A percentile compares a stretch with the other conserved stretches of the same genome.
These are phyloP conservation scores for Apostichopus californicus DNA, from an alignment of 35 echinoderm and acorn worm species.

Conservation along the genomic window DNA sequence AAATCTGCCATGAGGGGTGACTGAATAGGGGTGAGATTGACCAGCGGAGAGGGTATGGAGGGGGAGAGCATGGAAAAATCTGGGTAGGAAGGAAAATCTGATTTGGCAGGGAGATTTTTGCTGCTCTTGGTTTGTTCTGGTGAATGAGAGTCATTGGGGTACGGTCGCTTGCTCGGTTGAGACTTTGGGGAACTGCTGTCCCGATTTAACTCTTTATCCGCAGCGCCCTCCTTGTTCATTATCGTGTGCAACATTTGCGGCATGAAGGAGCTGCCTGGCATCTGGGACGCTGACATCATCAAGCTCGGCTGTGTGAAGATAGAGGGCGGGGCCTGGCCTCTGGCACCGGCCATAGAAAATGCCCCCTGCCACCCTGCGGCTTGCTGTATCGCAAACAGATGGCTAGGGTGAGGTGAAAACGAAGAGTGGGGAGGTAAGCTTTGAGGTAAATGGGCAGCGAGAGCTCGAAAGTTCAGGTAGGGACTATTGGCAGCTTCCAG, in stretches of 20 bases:
- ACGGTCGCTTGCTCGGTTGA: slow-evolving; percentile 53
- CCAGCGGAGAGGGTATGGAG: slow-evolving; percentile 46
- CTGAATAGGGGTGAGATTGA: slow-evolving; percentile 49
- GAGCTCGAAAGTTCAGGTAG: slow-evolving; percentile 60
- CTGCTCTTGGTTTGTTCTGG: slow-evolving; percentile 56
- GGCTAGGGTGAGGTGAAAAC: slow-evolving; percentile 76
- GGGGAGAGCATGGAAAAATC: slow-evolving; percentile 59
- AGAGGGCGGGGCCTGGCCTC: slow-evolving; percentile 25
- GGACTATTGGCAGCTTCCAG: slow-evolving; percentile 44
- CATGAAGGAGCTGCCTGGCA: slow-evolving; percentile 65
- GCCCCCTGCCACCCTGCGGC: slow-evolving; percentile 47
- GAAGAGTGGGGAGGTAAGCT: slow-evolving; percentile 74
- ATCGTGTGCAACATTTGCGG: slow-evolving; percentile 53
- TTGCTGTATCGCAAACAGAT: slow-evolving; percentile 59
- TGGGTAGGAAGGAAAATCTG: slow-evolving; percentile 49
- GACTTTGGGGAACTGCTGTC: slow-evolving; percentile 59
- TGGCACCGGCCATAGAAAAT: slow-evolving; percentile 64
- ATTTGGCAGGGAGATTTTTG: slow-evolving; percentile 39
- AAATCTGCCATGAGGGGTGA: slow-evolving; percentile 57
- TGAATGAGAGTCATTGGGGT: slow-evolving; percentile 52
- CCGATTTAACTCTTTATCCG: slow-evolving; percentile 32
- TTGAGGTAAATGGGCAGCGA: slow-evolving; percentile 72
- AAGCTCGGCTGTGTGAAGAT: slow-evolving; percentile 38
- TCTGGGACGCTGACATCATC: slow-evolving; percentile 60
- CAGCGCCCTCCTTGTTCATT: slow-evolving; percentile 28